Evolutionary conservation across 30 jellyfish, hydroid and myxozoan species (phyloP).

Genomic region (Pelagia noctiluca): DNA sequence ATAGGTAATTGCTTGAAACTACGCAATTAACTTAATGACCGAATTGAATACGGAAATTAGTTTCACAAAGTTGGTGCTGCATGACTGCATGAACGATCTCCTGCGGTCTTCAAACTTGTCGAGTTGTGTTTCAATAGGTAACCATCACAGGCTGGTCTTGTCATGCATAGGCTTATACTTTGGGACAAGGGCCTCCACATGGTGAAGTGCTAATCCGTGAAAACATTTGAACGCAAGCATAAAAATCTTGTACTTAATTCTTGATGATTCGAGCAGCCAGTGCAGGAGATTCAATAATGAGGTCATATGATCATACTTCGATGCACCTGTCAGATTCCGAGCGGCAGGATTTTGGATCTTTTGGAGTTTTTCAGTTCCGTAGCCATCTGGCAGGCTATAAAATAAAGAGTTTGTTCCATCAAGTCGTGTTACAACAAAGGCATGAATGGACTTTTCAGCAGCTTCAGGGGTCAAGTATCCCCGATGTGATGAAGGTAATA

Average conservation of each 20-base stretch:
- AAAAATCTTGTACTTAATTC: conserved; percentile 55
- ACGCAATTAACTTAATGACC: conserved; percentile 42
- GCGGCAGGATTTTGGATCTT: conserved; percentile 31
- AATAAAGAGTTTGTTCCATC: conserved; percentile 37
- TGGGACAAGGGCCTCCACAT: conserved; percentile 25
- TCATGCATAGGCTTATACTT: conserved; percentile 38
- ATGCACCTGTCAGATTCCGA: conserved; percentile 40
- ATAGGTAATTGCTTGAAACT: conserved; percentile 53
- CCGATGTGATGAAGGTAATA: conserved; percentile 25
- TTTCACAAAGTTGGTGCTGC: conserved; percentile 59
- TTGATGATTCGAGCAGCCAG: conserved; percentile 40
- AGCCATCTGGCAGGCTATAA: conserved; percentile 28
- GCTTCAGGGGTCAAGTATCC: conserved; percentile 36
- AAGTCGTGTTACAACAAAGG: conserved; percentile 18
- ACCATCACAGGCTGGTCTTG: conserved; percentile 33
- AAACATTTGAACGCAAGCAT: conserved; percentile 66
- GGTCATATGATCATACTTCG: conserved; percentile 39
- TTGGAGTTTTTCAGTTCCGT: conserved; percentile 31
- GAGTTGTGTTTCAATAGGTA: conserved; percentile 51
- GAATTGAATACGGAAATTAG: conserved; percentile 37
- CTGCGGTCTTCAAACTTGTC: conserved; percentile 53
- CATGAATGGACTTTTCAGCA: conserved; percentile 40
- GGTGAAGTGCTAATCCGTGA: conserved; percentile 51
- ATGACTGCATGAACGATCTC: conserved; percentile 54
- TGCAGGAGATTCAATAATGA: conserved; percentile 29